Conservation (phyloP, 1,140 invertebrate species). For the Trachymyrmex septentrionalis region DNA sequence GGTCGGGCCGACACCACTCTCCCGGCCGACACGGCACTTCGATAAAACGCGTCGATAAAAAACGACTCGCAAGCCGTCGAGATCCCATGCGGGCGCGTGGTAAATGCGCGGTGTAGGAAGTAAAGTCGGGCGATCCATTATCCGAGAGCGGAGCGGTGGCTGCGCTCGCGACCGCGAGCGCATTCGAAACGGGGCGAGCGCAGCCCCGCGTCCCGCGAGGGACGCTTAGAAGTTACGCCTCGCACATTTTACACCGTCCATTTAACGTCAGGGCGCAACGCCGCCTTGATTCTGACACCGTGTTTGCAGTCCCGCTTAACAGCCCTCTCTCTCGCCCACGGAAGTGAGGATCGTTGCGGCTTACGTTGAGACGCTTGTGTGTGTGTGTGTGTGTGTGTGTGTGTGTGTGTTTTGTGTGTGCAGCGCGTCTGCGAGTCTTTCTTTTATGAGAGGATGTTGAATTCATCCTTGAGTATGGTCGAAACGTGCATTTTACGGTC, state of each 20-base stretch:
- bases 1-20: conserved; percentile 43
- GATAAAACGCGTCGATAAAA: conserved; percentile 62
- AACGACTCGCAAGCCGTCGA: conserved; percentile 53
- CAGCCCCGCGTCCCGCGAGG: neutral
- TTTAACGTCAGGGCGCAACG: conserved; percentile 42
- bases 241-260: conserved; percentile 50
- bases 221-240: conserved; percentile 46
- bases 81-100: conserved; percentile 52
- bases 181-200: conserved; percentile 37
- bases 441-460: conserved; percentile 53
- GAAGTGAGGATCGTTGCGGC: conserved; percentile 35
- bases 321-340: neutral
- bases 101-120: conserved; percentile 61
- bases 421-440: conserved; percentile 28
- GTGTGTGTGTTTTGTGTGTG: conserved; percentile 15
- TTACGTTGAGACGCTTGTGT: conserved; percentile 36
- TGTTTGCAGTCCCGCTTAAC: conserved; percentile 41
- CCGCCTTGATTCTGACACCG: conserved; percentile 40
- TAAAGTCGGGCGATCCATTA: conserved; percentile 63
- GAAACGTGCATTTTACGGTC: conserved; percentile 46
- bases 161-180: conserved; percentile 40
- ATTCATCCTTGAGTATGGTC: conserved; percentile 32
- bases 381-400: conserved; percentile 15
- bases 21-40: conserved; percentile 49
- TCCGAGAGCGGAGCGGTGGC: conserved; percentile 21